A percentile compares a stretch with the other conserved stretches of the same genome.
These are phyloP conservation scores for Sarcophaga subvicina DNA, from an alignment of 2,888 invertebrate genomes.

Conservation along the genomic window DNA sequence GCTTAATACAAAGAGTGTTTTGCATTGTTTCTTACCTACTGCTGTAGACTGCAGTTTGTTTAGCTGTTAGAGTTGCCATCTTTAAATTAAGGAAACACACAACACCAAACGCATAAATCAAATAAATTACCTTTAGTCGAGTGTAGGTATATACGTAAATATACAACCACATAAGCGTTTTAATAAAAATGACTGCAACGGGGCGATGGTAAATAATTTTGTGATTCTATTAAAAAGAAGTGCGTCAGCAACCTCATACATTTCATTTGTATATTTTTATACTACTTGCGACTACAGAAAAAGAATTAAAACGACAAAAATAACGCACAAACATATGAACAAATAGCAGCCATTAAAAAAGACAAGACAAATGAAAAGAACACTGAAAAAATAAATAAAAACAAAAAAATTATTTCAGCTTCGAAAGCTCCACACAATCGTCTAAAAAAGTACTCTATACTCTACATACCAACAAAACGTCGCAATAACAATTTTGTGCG, in stretches of 20 bases:
- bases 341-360: not conserved
- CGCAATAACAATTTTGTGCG: conserved; percentile 10
- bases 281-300: not conserved
- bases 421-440: not conserved
- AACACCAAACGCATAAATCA: conserved; percentile 3
- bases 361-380: not conserved
- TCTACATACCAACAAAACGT: conserved; percentile 33
- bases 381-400: not conserved
- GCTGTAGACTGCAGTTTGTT: too few relatives aligned
- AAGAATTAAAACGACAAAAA: not conserved
- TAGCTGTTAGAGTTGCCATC: too few relatives aligned
- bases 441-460: conserved; percentile 14
- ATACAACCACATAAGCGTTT: too few relatives aligned
- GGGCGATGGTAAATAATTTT: too few relatives aligned
- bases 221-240: too few relatives aligned
- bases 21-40: too few relatives aligned
- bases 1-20: too few relatives aligned
- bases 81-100: too few relatives aligned
- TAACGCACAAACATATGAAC: not conserved
- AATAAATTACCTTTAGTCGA: conserved; percentile 29
- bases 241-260: not conserved
- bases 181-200: too few relatives aligned
- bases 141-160: conserved; percentile 16
- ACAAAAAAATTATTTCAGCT: conserved; percentile 11
- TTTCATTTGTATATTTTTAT: not conserved